These are phyloP conservation scores for Andrena camellia DNA, from an alignment of 2,888 invertebrate genomes.

Conservation along the genomic window DNA sequence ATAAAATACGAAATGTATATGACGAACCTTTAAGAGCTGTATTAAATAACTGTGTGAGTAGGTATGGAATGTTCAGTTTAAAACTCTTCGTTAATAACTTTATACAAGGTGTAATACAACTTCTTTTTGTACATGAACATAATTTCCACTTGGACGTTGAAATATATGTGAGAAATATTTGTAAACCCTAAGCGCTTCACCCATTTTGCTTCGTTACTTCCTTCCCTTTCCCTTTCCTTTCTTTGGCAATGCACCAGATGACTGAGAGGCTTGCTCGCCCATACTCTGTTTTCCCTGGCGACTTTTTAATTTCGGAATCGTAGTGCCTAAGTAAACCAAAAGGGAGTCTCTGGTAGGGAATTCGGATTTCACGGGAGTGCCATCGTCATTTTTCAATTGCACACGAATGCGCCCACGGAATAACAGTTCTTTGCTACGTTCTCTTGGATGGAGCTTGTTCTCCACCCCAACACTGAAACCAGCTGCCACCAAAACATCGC, in stretches of 20 bases:
- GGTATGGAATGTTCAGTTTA: constrained; percentile 12
- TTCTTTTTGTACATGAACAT: constrained; percentile 21
- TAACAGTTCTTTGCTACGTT: constrained; percentile 95
- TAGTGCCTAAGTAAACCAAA: constrained; percentile 91
- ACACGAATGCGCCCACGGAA: constrained; percentile 96
- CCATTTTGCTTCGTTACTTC: constrained; percentile 77
- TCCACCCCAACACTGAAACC: constrained; percentile 95
- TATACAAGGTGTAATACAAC: constrained; percentile 41
- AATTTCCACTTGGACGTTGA: neutral
- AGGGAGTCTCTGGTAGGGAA: constrained; percentile 92
- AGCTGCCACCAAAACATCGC: constrained; percentile 94
- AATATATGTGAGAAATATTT: constrained; percentile 31
- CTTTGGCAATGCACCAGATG: constrained; percentile 77
- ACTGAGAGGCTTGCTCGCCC: constrained; percentile 81
- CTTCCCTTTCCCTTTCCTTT: constrained; percentile 86
- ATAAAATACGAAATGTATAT: neutral
- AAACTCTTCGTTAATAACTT: constrained; percentile 12
- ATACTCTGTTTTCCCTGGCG: constrained; percentile 88
- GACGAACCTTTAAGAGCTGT: constrained; percentile 18
- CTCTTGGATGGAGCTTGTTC: constrained; percentile 96
- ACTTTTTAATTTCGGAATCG: constrained; percentile 96
- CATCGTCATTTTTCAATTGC: constrained; percentile 96
- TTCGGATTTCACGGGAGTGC: constrained; percentile 89
- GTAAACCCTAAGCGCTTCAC: neutral
- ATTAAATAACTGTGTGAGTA: constrained; percentile 22